Evolutionary conservation across 1,140 invertebrate species (phyloP), one percentile per base, ranked within the genome.

Genomic region (Bombyx mori): DNA sequence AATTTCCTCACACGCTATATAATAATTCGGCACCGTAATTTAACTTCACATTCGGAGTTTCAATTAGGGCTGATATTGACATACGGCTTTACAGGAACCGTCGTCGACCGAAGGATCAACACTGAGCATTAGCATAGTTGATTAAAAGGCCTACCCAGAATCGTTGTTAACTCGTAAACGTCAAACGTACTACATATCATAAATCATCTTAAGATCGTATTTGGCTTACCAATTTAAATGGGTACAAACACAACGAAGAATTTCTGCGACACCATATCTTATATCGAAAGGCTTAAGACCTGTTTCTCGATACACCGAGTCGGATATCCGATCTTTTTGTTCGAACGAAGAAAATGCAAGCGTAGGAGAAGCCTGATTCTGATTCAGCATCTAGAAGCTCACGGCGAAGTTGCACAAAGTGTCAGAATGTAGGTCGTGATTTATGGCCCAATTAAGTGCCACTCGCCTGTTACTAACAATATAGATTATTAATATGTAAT

Each of bases 71-170:
- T 78, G 69, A 81, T 82, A 83, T 81, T 83, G 75, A 75, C 73
- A 78, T 77, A 73, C 66, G 70, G 61, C 64, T 75, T 75, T 72
- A 68, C 64, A 68, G 63, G 58, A 58, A 68, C 69, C 66, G 61
- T 65, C 70, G 44, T 47, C 56, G 65, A 63, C 69, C 63, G 70
- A 71, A 66, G 69, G 74, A 80, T 76, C 76, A 74, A 77, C 78
- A 75, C 69, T 75, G 79, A 77, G 79, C 79, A 85, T 85, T 85
- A 82, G 73, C 80, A 82, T 84, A 84, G 77, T 82, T 85, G 82
- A 87, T 87, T 87, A 87, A 85, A 85, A 85, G 80, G 78, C 76
- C 75, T 79, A 65, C 73, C 70, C 73, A 64, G 62, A 66, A 73
- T 61, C 61, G 69, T 66, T 80, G 84, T 81, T 83, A 85, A 79